phyloP scores from a whole-genome alignment of 2,888 invertebrate genomes.

The Spicauda simplicius region DNA sequence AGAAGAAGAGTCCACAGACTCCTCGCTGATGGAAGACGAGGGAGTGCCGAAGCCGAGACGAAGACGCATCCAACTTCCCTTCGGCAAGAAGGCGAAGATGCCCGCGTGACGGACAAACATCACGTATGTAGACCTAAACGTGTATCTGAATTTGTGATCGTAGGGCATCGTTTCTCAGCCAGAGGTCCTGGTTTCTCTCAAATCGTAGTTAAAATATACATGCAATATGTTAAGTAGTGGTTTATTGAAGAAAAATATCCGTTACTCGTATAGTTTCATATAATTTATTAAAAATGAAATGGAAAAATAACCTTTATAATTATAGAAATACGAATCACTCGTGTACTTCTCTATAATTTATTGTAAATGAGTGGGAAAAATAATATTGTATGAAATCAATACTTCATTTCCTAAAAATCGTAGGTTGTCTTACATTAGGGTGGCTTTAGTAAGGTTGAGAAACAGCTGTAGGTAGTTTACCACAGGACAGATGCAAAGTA shows the following conservation, averaged over 20 bases:
- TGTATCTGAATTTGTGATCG: not conserved
- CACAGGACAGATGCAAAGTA: not conserved
- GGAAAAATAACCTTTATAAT: too few relatives aligned
- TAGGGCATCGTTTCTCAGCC: not conserved
- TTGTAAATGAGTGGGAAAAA: not conserved
- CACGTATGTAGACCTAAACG: not conserved
- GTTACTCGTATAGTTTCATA: too few relatives aligned
- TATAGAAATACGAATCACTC: too few relatives aligned
- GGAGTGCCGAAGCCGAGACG: conserved; percentile 80
- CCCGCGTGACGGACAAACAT: conserved; percentile 67
- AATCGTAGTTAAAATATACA: too few relatives aligned
- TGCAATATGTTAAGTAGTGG: too few relatives aligned
- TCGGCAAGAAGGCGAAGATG: conserved; percentile 85
- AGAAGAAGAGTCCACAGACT: conserved; percentile 90
- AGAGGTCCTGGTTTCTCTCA: not conserved
- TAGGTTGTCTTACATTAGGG: not conserved
- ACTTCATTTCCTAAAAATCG: not conserved
- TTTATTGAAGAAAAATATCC: too few relatives aligned
- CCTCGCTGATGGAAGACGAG: conserved; percentile 88
- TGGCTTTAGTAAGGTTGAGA: not conserved
- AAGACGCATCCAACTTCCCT: conserved; percentile 87
- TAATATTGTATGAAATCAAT: not conserved
- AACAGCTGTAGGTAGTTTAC: conserved; percentile 6
- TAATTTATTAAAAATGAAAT: too few relatives aligned
- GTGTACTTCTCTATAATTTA: not conserved